These are phyloP conservation scores for Sebastiscus albofasciatus DNA, from an alignment of 2,797 vertebrate species.

Conservation along the genomic window DNA sequence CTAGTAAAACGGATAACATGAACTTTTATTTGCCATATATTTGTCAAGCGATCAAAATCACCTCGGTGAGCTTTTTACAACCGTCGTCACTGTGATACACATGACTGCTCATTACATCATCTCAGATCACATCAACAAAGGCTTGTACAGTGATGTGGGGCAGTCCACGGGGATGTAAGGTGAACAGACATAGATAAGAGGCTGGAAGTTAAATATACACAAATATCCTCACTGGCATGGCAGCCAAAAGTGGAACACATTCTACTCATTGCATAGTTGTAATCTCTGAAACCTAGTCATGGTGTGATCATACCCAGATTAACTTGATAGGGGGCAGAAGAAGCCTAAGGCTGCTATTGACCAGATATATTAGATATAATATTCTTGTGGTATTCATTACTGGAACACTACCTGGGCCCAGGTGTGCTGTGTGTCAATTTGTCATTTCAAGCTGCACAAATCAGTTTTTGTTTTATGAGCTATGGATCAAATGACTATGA, in stretches of 20 bases:
- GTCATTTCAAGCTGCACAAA: neutral
- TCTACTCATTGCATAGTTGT: neutral
- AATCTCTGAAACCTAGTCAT: too few relatives aligned
- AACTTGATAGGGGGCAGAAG: neutral
- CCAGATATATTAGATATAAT: neutral
- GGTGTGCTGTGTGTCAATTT: neutral
- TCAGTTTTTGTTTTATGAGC: neutral
- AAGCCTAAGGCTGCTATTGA: neutral
- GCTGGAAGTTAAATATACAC: neutral
- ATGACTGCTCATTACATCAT: constrained; percentile 7
- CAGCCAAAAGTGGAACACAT: neutral
- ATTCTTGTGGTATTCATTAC: neutral
- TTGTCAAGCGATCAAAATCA: constrained; percentile 32
- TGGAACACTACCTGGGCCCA: neutral
- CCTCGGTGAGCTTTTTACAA: constrained; percentile 14
- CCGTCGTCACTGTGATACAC: neutral
- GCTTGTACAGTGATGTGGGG: neutral
- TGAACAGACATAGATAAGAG: neutral
- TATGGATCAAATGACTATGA: neutral
- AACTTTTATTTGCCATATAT: constrained; percentile 52
- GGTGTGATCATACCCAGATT: neutral
- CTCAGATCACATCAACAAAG: neutral
- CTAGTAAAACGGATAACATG: constrained; percentile 40
- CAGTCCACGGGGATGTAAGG: neutral
- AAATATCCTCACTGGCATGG: neutral